These are phyloP conservation scores for Panthera tigris DNA, from an alignment of 2,113 vertebrate genomes.

Conservation along the genomic window DNA sequence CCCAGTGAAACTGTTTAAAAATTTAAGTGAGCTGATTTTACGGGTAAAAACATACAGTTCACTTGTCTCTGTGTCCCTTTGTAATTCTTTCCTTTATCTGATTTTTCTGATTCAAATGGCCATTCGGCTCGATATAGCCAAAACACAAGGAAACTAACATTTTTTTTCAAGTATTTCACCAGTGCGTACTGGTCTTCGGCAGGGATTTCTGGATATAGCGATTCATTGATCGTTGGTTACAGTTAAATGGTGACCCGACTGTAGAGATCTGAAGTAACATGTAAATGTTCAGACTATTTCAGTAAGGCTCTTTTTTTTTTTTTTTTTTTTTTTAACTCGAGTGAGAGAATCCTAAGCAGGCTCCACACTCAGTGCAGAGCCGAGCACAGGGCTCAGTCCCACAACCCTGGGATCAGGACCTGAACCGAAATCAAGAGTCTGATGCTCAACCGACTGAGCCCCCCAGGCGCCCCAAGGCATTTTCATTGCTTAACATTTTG, in stretches of 20 bases:
- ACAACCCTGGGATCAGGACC: too few relatives aligned
- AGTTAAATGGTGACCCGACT: not conserved
- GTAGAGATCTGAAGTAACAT: not conserved
- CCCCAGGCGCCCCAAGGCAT: not conserved
- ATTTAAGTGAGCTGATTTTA: not conserved
- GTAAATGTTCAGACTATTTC: not conserved
- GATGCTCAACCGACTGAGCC: too few relatives aligned
- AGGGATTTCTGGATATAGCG: not conserved
- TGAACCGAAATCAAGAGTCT: too few relatives aligned
- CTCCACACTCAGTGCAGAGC: too few relatives aligned
- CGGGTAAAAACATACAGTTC: not conserved
- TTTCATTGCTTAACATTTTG: conserved; percentile 56
- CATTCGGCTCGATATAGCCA: not conserved
- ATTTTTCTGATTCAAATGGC: conserved; percentile 3
- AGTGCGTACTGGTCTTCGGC: not conserved
- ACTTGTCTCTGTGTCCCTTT: not conserved
- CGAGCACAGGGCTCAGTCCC: too few relatives aligned
- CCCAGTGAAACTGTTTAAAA: not conserved
- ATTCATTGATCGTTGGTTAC: not conserved
- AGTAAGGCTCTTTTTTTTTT: too few relatives aligned
- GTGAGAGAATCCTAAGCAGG: too few relatives aligned
- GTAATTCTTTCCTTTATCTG: conserved; percentile 16
- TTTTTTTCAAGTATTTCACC: not conserved
- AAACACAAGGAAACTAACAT: not conserved
- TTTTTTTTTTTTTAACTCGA: too few relatives aligned